These are phyloP conservation scores for Heterotis niloticus DNA, from an alignment of 2,113 vertebrate genomes.

Conservation along the genomic window DNA sequence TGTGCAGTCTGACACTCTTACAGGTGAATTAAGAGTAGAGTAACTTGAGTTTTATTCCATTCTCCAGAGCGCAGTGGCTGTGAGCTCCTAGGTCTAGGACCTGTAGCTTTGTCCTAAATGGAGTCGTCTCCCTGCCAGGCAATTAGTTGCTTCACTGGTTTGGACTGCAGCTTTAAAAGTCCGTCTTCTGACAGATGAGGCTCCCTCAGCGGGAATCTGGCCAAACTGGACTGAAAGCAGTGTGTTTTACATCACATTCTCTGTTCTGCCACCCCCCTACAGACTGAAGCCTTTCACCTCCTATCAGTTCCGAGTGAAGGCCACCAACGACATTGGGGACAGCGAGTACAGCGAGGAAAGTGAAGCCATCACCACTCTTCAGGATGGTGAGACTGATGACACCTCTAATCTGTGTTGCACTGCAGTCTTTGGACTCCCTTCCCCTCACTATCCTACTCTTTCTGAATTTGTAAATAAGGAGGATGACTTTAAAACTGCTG, in stretches of 20 bases:
- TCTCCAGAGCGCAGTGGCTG: not conserved
- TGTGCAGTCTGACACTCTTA: too few species aligned
- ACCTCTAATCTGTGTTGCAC: not conserved
- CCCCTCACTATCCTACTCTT: not conserved
- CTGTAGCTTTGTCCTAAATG: too few species aligned
- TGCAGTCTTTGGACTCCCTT: not conserved
- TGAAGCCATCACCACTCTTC: slow-evolving; percentile 89
- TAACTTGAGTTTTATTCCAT: too few species aligned
- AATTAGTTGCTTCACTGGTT: not conserved
- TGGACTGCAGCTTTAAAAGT: not conserved
- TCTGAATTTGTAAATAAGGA: not conserved
- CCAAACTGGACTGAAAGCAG: too few species aligned
- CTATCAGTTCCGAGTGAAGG: slow-evolving; percentile 93
- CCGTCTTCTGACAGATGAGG: too few species aligned
- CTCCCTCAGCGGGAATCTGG: too few species aligned
- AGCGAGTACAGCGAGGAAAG: slow-evolving; percentile 93
- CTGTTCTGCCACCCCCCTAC: not conserved
- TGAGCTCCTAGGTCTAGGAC: too few species aligned
- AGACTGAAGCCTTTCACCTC: slow-evolving; percentile 97
- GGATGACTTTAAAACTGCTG: not conserved
- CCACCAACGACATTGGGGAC: slow-evolving; percentile 95
- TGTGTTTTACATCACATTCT: not conserved
- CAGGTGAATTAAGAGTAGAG: too few species aligned
- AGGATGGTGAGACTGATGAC: slow-evolving; percentile 74
- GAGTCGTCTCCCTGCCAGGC: too few species aligned